Evolutionary conservation across 2,888 invertebrate species (phyloP).

Genomic region (Eurois occulta): DNA sequence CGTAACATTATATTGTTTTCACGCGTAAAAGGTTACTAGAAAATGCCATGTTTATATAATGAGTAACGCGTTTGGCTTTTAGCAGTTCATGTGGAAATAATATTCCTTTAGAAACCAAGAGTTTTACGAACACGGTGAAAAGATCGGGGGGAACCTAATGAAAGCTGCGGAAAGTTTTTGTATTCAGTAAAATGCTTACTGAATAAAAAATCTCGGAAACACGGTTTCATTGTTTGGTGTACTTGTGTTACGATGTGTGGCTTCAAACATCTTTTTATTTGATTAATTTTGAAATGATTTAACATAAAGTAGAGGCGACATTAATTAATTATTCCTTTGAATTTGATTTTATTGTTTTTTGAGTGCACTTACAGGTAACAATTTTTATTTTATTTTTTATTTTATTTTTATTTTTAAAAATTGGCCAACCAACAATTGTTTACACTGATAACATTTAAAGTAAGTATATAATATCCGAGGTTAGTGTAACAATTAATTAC

Average conservation of each 20-base stretch:
- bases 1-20: constrained; percentile 42
- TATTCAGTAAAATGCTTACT: constrained; percentile 18
- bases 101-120: constrained; percentile 28
- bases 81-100: constrained; percentile 42
- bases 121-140: constrained; percentile 25
- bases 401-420: too few species aligned
- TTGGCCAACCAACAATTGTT: too few species aligned
- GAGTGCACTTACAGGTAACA: neutral
- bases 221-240: neutral
- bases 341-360: neutral
- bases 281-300: neutral
- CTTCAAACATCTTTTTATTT: constrained; percentile 3
- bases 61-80: constrained; percentile 45
- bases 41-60: constrained; percentile 56
- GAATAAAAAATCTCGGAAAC: constrained; percentile 4
- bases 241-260: neutral
- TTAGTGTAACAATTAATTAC: too few species aligned
- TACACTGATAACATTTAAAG: too few species aligned
- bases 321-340: neutral
- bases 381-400: too few species aligned
- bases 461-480: too few species aligned
- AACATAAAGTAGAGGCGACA: neutral
- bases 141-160: constrained; percentile 4
- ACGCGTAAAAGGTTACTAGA: constrained; percentile 42
- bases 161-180: constrained; percentile 19